Evolutionary conservation across 2,113 vertebrate genomes (phyloP).

Genomic region (Pangasianodon gigas): DNA sequence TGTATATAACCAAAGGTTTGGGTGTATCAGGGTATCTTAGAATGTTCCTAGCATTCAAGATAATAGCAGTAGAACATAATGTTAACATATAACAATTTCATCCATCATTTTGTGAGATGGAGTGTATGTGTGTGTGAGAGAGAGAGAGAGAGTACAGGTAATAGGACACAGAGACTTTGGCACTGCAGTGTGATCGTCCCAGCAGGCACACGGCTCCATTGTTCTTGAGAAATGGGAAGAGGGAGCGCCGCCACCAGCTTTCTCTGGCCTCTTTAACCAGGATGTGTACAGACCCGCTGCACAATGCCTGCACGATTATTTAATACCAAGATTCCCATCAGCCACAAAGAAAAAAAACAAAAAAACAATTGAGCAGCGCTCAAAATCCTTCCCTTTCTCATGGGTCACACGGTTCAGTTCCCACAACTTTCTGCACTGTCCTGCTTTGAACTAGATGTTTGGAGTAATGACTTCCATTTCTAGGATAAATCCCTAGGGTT

Average conservation of each 20-base stretch:
- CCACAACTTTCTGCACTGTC: conserved; percentile 48
- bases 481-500: conserved; percentile 8
- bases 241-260: conserved; percentile 37
- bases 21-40: not conserved
- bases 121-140: conserved; percentile 12
- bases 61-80: not conserved
- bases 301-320: conserved; percentile 51
- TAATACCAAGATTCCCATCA: conserved; percentile 54
- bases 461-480: conserved; percentile 16
- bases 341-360: conserved; percentile 31
- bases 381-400: conserved; percentile 54
- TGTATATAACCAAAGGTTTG: not conserved
- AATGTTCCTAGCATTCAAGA: not conserved
- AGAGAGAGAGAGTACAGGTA: conserved; percentile 30
- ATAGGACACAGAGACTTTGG: conserved; percentile 17
- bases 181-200: conserved; percentile 20
- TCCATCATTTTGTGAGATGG: not conserved
- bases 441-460: conserved; percentile 33
- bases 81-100: not conserved
- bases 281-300: conserved; percentile 45
- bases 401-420: conserved; percentile 41
- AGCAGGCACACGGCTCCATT: conserved; percentile 45
- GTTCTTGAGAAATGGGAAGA: conserved; percentile 53
- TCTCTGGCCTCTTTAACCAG: conserved; percentile 42
- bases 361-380: conserved; percentile 64